phyloP scores from a whole-genome alignment of 2,113 vertebrate genomes.

The Lonchura striata region DNA sequence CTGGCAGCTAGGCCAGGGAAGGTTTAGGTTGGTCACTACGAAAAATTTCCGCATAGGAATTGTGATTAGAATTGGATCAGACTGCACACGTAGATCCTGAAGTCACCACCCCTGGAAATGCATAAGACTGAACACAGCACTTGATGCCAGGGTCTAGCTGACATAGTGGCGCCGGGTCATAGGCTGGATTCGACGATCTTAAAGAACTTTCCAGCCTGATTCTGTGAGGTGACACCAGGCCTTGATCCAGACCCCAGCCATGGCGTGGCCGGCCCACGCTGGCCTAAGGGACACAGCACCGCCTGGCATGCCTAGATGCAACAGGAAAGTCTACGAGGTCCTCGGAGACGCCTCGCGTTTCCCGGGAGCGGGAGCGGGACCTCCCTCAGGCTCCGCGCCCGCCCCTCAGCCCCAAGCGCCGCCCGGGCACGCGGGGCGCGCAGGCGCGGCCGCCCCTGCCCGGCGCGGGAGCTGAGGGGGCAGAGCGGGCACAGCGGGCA shows the following conservation, averaged over 20 bases:
- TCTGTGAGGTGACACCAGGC: accelerated
- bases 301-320: accelerated
- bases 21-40: not conserved
- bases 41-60: not conserved
- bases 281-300: accelerated
- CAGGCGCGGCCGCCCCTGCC: not conserved
- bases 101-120: not conserved
- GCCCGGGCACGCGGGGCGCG: accelerated
- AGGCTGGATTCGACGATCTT: not conserved
- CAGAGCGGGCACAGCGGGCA: accelerated
- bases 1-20: not conserved
- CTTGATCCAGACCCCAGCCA: accelerated
- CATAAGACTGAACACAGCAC: accelerated
- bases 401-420: accelerated
- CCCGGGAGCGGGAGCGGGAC: accelerated
- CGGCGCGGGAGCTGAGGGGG: not conserved
- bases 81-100: too few relatives aligned
- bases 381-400: accelerated
- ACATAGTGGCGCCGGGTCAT: too few relatives aligned
- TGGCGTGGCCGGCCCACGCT: accelerated
- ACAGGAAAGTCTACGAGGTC: accelerated
- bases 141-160: not conserved
- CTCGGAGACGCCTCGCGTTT: accelerated
- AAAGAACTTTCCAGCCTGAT: not conserved
- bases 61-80: too few relatives aligned